phyloP scores from a whole-genome alignment of 2,113 vertebrate genomes.

The Serilophus lunatus region DNA sequence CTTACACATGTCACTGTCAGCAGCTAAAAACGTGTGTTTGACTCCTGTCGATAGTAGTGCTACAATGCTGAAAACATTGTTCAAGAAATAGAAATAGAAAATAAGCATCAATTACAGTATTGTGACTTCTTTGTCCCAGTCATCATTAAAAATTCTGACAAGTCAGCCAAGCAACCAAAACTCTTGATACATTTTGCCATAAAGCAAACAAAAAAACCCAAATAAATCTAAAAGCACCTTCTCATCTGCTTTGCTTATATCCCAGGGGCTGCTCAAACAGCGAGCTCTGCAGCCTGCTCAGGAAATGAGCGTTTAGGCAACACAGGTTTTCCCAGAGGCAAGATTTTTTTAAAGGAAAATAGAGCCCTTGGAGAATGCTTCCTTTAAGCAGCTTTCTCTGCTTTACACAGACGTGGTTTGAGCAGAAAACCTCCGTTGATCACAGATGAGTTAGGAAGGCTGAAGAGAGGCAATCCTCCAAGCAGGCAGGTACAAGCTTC shows the following conservation, averaged over 20 bases:
- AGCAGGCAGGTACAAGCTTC: background rate
- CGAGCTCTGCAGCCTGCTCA: background rate
- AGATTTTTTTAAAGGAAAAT: constrained; percentile 29
- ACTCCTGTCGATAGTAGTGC: background rate
- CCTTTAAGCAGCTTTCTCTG: background rate
- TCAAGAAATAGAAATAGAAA: background rate
- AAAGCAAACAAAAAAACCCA: background rate
- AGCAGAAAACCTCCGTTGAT: background rate
- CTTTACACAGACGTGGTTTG: background rate
- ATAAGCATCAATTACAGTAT: background rate
- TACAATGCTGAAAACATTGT: background rate
- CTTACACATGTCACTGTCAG: background rate
- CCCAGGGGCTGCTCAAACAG: constrained; percentile 11
- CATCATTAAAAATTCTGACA: background rate
- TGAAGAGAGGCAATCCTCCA: background rate
- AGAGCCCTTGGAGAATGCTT: background rate
- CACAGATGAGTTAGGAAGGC: background rate
- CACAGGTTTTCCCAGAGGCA: constrained; percentile 30
- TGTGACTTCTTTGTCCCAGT: background rate
- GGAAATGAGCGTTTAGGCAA: constrained; percentile 26
- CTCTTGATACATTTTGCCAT: background rate
- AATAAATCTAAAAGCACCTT: constrained; percentile 37
- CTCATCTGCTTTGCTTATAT: background rate
- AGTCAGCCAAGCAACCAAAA: constrained; percentile 24
- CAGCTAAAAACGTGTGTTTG: background rate